Base-by-base conservation (phyloP, 2,888 invertebrate species). In the Nephrotoma guestfalica region DNA sequence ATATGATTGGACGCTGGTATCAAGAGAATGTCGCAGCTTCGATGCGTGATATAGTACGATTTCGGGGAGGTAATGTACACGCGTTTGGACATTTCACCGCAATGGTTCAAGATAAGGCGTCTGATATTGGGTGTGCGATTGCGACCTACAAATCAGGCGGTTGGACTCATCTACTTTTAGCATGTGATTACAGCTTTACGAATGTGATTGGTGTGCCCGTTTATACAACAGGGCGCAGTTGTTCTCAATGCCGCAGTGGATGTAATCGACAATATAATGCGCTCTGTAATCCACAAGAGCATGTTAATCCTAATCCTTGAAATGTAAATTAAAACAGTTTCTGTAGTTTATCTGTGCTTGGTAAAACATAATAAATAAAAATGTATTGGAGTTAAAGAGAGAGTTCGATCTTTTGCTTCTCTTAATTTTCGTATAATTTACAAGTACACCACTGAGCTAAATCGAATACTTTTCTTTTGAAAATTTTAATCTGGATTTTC, bases 181-280 rank as follows among this genome's bases (percentile, higher is more conserved):
- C 86, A 0, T 88, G 87, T 47, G 86, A 88, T 40, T 88, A 88
- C 85, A 41, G 86, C 41, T 83, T 15, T 11, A 87, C 86, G 2
- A 88, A 87, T 45, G 57, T 87, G 4, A 40, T 42, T 1, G 18
- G 18, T 2, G 0, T 15, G 13, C 87, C 86, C 13, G 86, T 88
- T 11, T 88, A 88, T 86, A 57, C 4, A n/a, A 85, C n/a, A 6
- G 87, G 87, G 9, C 3, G 3, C 15, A 6, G 87, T 6, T 86
- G 87, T 47, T 87, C 87, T 2, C 9, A 45, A 42, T 88, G 88
- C 30, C 86, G 6, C 13, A 42, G 43, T 15, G 85, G 42, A n/a
- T 15, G 85, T n/a, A 85, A n/a, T 15, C 11, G 15, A n/a, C 15
- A 13, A 4, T 85, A 15, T 42, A 42, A 15, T 1, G 0, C n/a